A percentile compares a stretch with the other conserved stretches of the same genome.
Evolutionary conservation across 2,113 vertebrate genomes (phyloP).

Genomic region (Herpetotheres cachinnans): DNA sequence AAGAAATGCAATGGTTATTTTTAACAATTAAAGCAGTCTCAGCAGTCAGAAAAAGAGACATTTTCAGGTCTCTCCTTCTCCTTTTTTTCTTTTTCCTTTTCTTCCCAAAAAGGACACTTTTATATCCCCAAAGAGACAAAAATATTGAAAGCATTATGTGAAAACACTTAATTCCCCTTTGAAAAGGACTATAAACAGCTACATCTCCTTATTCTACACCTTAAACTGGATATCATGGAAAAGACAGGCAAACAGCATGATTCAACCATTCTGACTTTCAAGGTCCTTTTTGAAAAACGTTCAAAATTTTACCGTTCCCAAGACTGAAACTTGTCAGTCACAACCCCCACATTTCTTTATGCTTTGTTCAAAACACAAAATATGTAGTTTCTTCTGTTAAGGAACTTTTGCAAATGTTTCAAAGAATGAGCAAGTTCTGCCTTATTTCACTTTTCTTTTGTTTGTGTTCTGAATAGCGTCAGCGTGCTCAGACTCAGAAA

Average conservation of each 20-base stretch:
- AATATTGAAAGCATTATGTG: background rate
- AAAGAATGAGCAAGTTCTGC: background rate
- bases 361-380: background rate
- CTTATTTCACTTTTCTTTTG: background rate
- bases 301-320: background rate
- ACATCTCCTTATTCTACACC: background rate
- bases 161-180: background rate
- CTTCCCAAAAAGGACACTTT: background rate
- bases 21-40: background rate
- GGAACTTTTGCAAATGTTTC: background rate
- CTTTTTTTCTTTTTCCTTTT: background rate
- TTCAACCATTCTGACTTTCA: background rate
- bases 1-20: background rate
- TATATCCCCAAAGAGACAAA: background rate
- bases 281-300: background rate
- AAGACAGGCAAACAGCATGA: background rate
- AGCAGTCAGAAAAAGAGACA: background rate
- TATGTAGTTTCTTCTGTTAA: background rate
- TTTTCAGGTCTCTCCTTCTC: too few relatives aligned
- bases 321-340: conserved; percentile 45
- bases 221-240: background rate
- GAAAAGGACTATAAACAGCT: background rate
- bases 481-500: background rate
- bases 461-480: background rate
- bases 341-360: background rate